These are phyloP conservation scores for Agrilus mali DNA, from an alignment of 2,888 invertebrate genomes.

Conservation along the genomic window DNA sequence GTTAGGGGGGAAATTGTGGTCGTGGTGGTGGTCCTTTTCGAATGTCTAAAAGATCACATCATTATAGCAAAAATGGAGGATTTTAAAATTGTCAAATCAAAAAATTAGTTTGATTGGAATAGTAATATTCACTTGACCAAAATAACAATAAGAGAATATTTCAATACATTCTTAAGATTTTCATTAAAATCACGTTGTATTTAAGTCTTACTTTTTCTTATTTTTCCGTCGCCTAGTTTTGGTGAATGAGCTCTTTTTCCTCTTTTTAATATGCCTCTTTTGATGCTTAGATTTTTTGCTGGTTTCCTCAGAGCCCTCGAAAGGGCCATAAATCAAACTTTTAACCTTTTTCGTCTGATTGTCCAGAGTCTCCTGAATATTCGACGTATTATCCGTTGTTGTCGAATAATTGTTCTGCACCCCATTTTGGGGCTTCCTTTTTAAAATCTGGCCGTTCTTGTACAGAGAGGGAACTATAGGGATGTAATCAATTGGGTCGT, in stretches of 20 bases:
- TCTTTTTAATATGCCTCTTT: conserved; percentile 10
- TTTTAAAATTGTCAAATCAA: too few species aligned
- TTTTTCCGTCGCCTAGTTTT: conserved; percentile 8
- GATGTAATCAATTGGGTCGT: conserved; percentile 25
- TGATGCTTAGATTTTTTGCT: conserved; percentile 9
- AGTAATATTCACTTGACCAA: neutral
- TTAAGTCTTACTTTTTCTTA: too few species aligned
- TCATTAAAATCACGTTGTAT: too few species aligned
- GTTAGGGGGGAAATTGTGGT: too few species aligned
- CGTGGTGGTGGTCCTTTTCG: too few species aligned
- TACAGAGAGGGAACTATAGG: conserved; percentile 9
- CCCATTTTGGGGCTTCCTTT: conserved; percentile 5
- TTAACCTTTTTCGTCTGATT: conserved; percentile 5
- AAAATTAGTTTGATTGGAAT: too few species aligned
- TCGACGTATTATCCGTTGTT: neutral
- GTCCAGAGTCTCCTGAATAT: conserved; percentile 1
- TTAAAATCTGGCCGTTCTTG: conserved; percentile 20
- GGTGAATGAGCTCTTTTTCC: conserved; percentile 14
- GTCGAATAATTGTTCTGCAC: conserved; percentile 1
- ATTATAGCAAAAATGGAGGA: too few species aligned
- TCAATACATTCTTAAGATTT: neutral
- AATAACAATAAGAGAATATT: too few species aligned
- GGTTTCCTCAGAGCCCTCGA: conserved; percentile 3
- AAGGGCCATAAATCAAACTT: neutral
- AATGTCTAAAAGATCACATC: too few species aligned